Evolutionary conservation across 1,140 invertebrate genomes (phyloP), one percentile per base, ranked within the genome.

Genomic region (Stenopsyche tienmushanensis): DNA sequence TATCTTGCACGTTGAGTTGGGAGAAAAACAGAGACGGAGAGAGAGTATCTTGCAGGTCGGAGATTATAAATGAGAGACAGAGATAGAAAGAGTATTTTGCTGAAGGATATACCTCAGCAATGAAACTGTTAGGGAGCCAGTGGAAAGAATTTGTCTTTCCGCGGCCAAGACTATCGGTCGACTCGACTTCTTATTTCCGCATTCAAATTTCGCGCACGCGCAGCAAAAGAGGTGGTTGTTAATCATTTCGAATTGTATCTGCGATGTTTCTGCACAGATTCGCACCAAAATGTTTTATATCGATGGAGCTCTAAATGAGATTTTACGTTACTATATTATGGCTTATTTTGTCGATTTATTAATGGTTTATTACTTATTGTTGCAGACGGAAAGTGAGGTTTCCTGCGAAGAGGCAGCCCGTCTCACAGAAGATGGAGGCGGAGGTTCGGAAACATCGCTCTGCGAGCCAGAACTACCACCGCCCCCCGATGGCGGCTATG

Each of bases 401-500:
- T 89, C 89, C 71, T 90, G 87, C 72, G 90, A 90, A 73, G 90
- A 91, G 77, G 87, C 88, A 41, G 83, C 88, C 49, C 83, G 88
- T 69, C 80, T 91, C 59, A 92, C 89, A 7, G 86, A 76, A 55
- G 83, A 85, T 70, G 82, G 80, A 71, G 83, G 84, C 63, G 90
- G 90, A 66, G 84, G 83, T n/a, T 85, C 88, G 60, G 89, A 87
- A 1, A 76, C 84, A 24, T 60, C 57, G 9, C 87, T 84, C 77
- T 86, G 88, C 72, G 90, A 90, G 72, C 85, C 86, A 64, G 89
- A 90, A 66, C 82, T 92, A 50, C 90, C 91, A 15, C 89, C 90
- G 50, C 90, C 91, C 10, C 91, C n/a, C 90, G 91, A 93, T 73
- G 91, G 90, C 39, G 91, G 91, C 20, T 95, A 92, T 79, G 94